Evolutionary conservation across 2,113 vertebrate species (phyloP).

Genomic region (Alethe diademata): DNA sequence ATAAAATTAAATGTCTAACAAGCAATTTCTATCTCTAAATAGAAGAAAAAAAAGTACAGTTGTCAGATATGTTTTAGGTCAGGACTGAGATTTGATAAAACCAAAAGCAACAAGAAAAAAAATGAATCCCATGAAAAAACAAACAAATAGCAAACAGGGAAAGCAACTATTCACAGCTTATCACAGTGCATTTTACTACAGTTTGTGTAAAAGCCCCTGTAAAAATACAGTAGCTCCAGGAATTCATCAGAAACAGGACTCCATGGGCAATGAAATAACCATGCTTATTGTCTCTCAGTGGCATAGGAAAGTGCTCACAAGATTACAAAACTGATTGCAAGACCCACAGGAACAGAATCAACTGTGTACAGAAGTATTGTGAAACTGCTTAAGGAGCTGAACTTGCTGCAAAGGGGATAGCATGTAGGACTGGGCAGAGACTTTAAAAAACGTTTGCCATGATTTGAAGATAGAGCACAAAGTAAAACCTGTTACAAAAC

Average conservation of each 20-base stretch:
- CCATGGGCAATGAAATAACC: neutral
- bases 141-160: neutral
- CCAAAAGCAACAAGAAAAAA: neutral
- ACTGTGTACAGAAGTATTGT: neutral
- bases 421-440: neutral
- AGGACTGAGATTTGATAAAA: neutral
- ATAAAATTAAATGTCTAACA: neutral
- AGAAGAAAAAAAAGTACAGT: neutral
- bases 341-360: constrained; percentile 1
- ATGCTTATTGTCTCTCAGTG: neutral
- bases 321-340: neutral
- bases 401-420: neutral
- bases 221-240: neutral
- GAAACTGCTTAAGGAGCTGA: neutral
- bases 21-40: neutral
- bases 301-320: neutral
- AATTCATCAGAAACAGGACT: neutral
- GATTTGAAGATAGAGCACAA: neutral
- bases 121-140: neutral
- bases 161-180: neutral
- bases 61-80: neutral
- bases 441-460: fast-evolving
- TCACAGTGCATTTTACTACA: neutral
- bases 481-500: neutral
- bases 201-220: neutral